Conservation (phyloP, 35 echinoderm and acorn worm species). For the Heliocidaris tuberculata region DNA sequence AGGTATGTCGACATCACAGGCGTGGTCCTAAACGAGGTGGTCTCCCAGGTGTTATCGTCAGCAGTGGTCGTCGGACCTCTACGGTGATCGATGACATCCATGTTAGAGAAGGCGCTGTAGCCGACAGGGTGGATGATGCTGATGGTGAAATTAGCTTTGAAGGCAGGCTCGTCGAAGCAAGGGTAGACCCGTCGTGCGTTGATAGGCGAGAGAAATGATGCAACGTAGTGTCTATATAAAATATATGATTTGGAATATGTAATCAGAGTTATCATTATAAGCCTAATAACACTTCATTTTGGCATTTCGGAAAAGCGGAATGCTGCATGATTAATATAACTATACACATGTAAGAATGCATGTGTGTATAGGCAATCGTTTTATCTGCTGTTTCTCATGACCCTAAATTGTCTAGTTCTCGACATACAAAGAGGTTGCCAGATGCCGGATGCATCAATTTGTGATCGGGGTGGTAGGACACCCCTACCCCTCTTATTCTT, state of each 20-base stretch:
- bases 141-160: conserved; percentile 91
- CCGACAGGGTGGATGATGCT: conserved; percentile 64
- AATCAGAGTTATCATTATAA: too few relatives aligned
- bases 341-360: too few relatives aligned
- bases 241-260: conserved; percentile 8
- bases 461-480: too few relatives aligned
- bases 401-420: too few relatives aligned
- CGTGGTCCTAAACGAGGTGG: conserved; percentile 63
- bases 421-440: too few relatives aligned
- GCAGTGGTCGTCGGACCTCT: background rate
- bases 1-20: conserved; percentile 90
- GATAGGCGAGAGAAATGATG: conserved; percentile 80
- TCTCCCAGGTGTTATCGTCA: conserved; percentile 17
- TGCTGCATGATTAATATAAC: too few relatives aligned
- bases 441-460: too few relatives aligned
- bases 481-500: too few relatives aligned
- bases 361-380: too few relatives aligned
- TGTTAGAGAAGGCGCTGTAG: conserved; percentile 85
- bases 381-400: too few relatives aligned
- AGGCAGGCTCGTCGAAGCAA: conserved; percentile 89
- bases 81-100: conserved; percentile 39
- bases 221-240: conserved; percentile 64
- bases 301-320: too few relatives aligned
- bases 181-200: conserved; percentile 71
- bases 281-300: too few relatives aligned